phyloP scores from a whole-genome alignment of 2,113 vertebrate species.

The Paedocypris sp. region DNA sequence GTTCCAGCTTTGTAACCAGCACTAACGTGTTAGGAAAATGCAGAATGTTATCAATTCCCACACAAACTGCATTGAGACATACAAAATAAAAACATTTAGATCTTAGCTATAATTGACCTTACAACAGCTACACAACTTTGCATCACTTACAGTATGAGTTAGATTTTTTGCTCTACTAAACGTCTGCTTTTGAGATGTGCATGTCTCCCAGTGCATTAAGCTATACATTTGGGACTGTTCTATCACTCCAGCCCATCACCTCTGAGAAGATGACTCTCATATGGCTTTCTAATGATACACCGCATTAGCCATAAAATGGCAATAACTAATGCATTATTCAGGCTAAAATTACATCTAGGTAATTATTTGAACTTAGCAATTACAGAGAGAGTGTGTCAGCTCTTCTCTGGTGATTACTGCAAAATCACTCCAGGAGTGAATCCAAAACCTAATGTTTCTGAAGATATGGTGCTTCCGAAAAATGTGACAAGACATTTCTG shows the following conservation, averaged over 20 bases:
- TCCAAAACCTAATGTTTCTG: conserved; percentile 8
- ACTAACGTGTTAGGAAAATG: neutral
- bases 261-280: conserved; percentile 21
- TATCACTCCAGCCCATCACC: conserved; percentile 3
- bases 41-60: neutral
- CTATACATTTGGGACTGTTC: conserved; percentile 4
- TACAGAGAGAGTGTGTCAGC: conserved; percentile 32
- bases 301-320: conserved; percentile 40
- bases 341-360: conserved; percentile 44
- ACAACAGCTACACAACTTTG: no score
- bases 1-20: conserved; percentile 5
- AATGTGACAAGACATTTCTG: neutral
- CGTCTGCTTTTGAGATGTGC: neutral
- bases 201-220: neutral
- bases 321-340: conserved; percentile 50
- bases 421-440: conserved; percentile 7
- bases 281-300: conserved; percentile 37
- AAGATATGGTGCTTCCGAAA: neutral
- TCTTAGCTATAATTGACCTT: no score
- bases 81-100: no score
- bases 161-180: no score
- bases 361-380: conserved; percentile 40
- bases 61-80: no score
- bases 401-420: conserved; percentile 6
- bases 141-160: no score